Percentiles rank a stretch among this genome's conserved stretches.
Conservation (phyloP, 1,140 invertebrate species). For the Augochlora pura region DNA sequence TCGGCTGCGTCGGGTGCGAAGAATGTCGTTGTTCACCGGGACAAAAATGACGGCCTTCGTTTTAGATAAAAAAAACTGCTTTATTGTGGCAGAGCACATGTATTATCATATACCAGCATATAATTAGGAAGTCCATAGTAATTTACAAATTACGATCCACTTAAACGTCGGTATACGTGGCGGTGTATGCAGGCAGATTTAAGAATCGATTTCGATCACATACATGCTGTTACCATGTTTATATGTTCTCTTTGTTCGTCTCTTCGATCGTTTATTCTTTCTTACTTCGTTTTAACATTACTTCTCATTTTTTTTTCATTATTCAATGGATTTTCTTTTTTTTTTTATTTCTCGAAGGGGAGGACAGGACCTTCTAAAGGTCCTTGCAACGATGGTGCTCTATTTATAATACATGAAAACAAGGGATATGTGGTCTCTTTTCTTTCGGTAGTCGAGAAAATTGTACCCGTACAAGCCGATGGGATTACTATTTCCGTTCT, state of each 20-base stretch:
- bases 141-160: constrained; percentile 76
- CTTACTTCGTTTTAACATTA: neutral
- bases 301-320: too few relatives aligned
- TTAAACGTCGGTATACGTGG: constrained; percentile 64
- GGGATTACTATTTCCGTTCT: constrained; percentile 29
- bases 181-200: constrained; percentile 66
- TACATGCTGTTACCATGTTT: constrained; percentile 40
- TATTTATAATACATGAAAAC: constrained; percentile 66
- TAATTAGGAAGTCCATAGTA: constrained; percentile 76
- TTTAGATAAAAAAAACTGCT: constrained; percentile 75
- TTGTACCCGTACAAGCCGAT: constrained; percentile 44
- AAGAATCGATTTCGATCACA: constrained; percentile 60
- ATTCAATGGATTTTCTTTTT: too few relatives aligned
- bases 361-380: constrained; percentile 42
- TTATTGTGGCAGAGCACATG: constrained; percentile 79
- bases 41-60: constrained; percentile 46
- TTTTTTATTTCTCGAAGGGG: neutral
- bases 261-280: constrained; percentile 36
- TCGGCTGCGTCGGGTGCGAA: neutral
- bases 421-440: constrained; percentile 70
- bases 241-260: constrained; percentile 30
- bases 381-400: constrained; percentile 46
- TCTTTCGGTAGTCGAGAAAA: constrained; percentile 52
- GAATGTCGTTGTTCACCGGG: neutral
- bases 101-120: constrained; percentile 78